Evolutionary conservation across 2,888 invertebrate genomes (phyloP).

Genomic region (Lymantria dispar): DNA sequence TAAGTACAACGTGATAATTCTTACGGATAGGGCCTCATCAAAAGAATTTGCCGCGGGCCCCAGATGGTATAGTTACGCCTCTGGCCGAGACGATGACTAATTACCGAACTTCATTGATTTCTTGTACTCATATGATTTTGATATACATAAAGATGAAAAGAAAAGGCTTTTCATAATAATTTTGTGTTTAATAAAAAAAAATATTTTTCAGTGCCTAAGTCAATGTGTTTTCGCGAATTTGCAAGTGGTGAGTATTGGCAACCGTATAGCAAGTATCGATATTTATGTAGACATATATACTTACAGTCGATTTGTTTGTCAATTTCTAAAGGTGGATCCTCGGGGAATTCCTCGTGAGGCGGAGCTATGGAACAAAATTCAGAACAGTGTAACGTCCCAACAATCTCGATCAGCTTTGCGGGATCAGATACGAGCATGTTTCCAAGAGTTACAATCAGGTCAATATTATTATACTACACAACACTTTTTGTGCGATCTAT

Average conservation of each 20-base stretch:
- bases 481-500: too few species aligned
- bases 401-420: slow-evolving; percentile 61
- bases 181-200: too few species aligned
- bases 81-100: too few species aligned
- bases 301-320: too few species aligned
- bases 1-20: slow-evolving; percentile 6
- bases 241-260: slow-evolving; percentile 64
- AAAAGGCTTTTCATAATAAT: too few species aligned
- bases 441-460: slow-evolving; percentile 73
- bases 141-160: too few species aligned
- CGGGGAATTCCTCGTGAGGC: slow-evolving; percentile 72
- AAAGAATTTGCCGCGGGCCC: slow-evolving; percentile 1
- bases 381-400: slow-evolving; percentile 64
- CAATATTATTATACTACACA: too few species aligned
- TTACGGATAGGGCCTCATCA: slow-evolving; percentile 5
- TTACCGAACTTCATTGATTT: too few species aligned
- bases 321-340: slow-evolving; percentile 56
- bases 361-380: slow-evolving; percentile 67
- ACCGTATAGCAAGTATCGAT: neutral
- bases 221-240: slow-evolving; percentile 78
- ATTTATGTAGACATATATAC: too few species aligned
- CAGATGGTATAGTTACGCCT: neutral
- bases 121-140: too few species aligned
- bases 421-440: slow-evolving; percentile 70
- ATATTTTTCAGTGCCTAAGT: slow-evolving; percentile 69